Evolutionary conservation across 2,888 invertebrate species (phyloP).

Genomic region (Parnassius apollo): DNA sequence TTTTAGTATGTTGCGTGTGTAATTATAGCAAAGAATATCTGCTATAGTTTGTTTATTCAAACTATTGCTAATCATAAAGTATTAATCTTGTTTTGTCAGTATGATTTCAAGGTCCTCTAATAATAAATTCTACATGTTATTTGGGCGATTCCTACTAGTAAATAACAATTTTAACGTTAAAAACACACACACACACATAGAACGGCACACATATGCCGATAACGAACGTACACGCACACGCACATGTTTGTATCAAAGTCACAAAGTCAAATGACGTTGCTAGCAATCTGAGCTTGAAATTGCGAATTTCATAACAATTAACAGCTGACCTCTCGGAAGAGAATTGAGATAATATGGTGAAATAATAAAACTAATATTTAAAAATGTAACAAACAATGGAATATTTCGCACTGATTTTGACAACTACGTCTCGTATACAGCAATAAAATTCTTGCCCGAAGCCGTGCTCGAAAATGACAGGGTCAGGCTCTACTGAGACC

Average conservation of each 20-base stretch:
- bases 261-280: constrained; percentile 12
- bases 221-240: not conserved
- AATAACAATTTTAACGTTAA: too few relatives aligned
- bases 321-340: constrained; percentile 15
- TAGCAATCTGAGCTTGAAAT: constrained; percentile 5
- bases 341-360: constrained; percentile 13
- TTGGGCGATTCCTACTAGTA: too few relatives aligned
- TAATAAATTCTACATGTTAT: too few relatives aligned
- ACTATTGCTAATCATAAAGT: too few relatives aligned
- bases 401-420: constrained; percentile 23
- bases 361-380: constrained; percentile 7
- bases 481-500: too few relatives aligned
- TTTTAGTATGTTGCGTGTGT: too few relatives aligned
- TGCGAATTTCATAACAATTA: constrained; percentile 14
- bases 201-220: not conserved
- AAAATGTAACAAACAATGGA: constrained; percentile 29
- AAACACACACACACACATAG: not conserved
- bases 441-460: too few relatives aligned
- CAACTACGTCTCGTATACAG: constrained; percentile 2
- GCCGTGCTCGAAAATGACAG: too few relatives aligned
- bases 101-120: too few relatives aligned
- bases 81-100: too few relatives aligned
- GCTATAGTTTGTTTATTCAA: too few relatives aligned
- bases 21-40: too few relatives aligned
- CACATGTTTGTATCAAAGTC: not conserved